Percentiles rank a stretch among this genome's conserved stretches.
These are phyloP conservation scores for Echinarachnius parma DNA, from an alignment of 53 echinoderm and acorn worm genomes.

Conservation along the genomic window DNA sequence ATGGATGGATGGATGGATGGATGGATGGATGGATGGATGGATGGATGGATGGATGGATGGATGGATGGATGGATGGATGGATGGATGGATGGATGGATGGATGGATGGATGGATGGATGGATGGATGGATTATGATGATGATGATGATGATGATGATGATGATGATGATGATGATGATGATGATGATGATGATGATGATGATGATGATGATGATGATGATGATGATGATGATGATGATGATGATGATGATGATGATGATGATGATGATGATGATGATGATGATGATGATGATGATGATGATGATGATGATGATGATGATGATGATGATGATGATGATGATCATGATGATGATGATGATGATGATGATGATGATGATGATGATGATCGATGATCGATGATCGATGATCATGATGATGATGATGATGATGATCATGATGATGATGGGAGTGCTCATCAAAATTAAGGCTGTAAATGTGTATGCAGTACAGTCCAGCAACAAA, in stretches of 20 bases:
- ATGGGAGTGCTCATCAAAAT: too few relatives aligned
- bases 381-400: neutral
- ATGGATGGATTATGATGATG: too few relatives aligned
- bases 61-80: too few relatives aligned
- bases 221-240: neutral
- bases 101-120: too few relatives aligned
- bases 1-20: too few relatives aligned
- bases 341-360: neutral
- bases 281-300: conserved; percentile 2
- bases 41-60: too few relatives aligned
- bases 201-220: neutral
- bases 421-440: conserved; percentile 20
- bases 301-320: conserved; percentile 1
- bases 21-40: too few relatives aligned
- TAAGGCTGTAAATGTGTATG: too few relatives aligned
- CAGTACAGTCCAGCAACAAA: too few relatives aligned
- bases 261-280: conserved; percentile 5
- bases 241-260: conserved; percentile 9
- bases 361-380: neutral
- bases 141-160: too few relatives aligned
- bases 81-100: too few relatives aligned
- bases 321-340: conserved; percentile 12
- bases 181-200: conserved; percentile 3
- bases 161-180: neutral
- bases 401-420: conserved; percentile 18